These are phyloP conservation scores for Acanthopagrus latus DNA, from an alignment of 2,797 vertebrate genomes.

Conservation along the genomic window DNA sequence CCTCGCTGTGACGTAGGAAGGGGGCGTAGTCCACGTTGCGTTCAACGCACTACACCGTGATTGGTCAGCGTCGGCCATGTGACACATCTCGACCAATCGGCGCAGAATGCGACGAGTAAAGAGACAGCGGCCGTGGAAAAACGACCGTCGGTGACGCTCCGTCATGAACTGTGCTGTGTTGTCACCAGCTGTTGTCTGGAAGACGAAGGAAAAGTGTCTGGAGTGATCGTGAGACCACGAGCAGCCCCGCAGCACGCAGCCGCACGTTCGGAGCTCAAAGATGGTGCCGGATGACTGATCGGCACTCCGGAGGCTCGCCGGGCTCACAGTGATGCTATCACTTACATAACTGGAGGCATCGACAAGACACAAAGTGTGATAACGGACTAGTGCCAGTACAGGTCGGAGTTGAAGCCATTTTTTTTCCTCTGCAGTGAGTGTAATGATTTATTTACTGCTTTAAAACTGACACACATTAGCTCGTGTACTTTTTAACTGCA, in stretches of 20 bases:
- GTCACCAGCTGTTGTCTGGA: constrained; percentile 81
- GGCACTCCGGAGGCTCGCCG: constrained; percentile 26
- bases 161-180: constrained; percentile 75
- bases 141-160: constrained; percentile 73
- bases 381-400: constrained; percentile 59
- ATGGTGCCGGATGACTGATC: constrained; percentile 28
- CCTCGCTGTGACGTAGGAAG: constrained; percentile 61
- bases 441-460: constrained; percentile 13
- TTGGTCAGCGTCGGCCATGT: constrained; percentile 61
- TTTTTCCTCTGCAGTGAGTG: constrained; percentile 67
- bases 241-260: background rate
- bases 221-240: background rate
- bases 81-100: constrained; percentile 63
- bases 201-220: constrained; percentile 63
- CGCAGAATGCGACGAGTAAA: constrained; percentile 41
- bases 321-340: constrained; percentile 26
- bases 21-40: constrained; percentile 38
- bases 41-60: constrained; percentile 43
- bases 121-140: constrained; percentile 36
- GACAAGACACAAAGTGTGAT: constrained; percentile 62
- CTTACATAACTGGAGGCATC: constrained; percentile 65
- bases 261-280: background rate
- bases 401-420: constrained; percentile 77
- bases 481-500: background rate
- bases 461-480: background rate